A percentile compares a stretch with the other conserved stretches of the same genome.
Conservation (phyloP, 1,140 invertebrate genomes). For the Drosophila santomea region DNA sequence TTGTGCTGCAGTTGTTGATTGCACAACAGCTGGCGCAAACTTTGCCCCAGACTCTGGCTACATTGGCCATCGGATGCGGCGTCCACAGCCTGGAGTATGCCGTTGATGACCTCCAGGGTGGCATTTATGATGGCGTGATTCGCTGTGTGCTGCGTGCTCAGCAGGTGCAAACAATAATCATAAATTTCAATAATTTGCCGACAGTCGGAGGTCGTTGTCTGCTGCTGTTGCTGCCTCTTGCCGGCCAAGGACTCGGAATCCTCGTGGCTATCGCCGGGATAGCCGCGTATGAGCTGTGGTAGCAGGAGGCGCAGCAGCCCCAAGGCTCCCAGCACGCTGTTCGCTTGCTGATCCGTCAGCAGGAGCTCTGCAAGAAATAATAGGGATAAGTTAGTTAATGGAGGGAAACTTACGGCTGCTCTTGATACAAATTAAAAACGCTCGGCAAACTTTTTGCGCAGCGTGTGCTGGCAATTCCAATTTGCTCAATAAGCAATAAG, state of each 20-base stretch:
- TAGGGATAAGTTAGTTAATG: conserved; percentile 38
- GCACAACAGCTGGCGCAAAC: conserved; percentile 86
- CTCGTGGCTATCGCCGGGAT: conserved; percentile 58
- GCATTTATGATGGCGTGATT: conserved; percentile 92
- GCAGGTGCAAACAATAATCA: conserved; percentile 90
- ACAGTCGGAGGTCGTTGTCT: conserved; percentile 56
- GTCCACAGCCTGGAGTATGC: conserved; percentile 87
- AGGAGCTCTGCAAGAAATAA: conserved; percentile 83
- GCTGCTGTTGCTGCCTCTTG: conserved; percentile 35
- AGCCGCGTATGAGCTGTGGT: conserved; percentile 85
- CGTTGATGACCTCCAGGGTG: conserved; percentile 90
- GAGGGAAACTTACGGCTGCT: conserved; percentile 57
- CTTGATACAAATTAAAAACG: conserved; percentile 76
- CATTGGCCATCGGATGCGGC: conserved; percentile 41
- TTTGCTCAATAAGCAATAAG: conserved; percentile 60
- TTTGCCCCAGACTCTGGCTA: conserved; percentile 52
- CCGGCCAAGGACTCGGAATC: conserved; percentile 64
- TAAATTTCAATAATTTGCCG: conserved; percentile 88
- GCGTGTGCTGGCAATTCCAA: conserved; percentile 67
- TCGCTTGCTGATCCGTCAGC: conserved; percentile 86
- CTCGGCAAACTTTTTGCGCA: conserved; percentile 61
- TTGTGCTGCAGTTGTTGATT: conserved; percentile 84
- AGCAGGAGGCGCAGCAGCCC: conserved; percentile 88
- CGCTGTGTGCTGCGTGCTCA: conserved; percentile 86
- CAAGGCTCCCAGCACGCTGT: conserved; percentile 88